Conservation (phyloP, 1,140 invertebrate species). For the Campoletis sonorensis region DNA sequence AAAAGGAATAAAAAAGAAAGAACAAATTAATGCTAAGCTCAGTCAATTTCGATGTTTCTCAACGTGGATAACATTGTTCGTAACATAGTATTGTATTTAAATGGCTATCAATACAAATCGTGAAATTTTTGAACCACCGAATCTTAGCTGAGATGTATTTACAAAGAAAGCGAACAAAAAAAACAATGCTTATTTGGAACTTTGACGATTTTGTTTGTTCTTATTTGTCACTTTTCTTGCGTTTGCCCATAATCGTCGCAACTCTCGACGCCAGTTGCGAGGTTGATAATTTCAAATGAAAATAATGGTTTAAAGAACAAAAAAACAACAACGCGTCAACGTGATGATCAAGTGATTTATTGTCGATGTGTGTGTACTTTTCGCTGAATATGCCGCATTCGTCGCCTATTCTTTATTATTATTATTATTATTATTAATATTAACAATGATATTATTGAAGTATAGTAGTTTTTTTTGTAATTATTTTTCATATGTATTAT, state of each 20-base stretch:
- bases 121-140: not conserved
- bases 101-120: not conserved
- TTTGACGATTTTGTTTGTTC: not conserved
- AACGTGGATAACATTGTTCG: not conserved
- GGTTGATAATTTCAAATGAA: too few species aligned
- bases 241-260: not conserved
- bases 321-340: not conserved
- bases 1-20: not conserved
- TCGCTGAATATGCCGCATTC: not conserved
- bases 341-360: not conserved
- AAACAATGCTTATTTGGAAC: not conserved
- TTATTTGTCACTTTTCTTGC: not conserved
- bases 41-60: not conserved
- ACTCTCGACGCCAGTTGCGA: too few species aligned
- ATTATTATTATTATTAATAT: not conserved
- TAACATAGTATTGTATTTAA: not conserved
- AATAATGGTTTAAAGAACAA: not conserved
- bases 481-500: not conserved
- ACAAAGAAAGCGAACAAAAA: not conserved
- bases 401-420: not conserved
- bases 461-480: too few species aligned
- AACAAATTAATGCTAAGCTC: not conserved
- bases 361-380: constrained; percentile 13
- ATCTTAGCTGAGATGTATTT: not conserved
- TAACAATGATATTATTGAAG: not conserved